phyloP scores from a whole-genome alignment of 2,797 vertebrate species.

The Catharus ustulatus region DNA sequence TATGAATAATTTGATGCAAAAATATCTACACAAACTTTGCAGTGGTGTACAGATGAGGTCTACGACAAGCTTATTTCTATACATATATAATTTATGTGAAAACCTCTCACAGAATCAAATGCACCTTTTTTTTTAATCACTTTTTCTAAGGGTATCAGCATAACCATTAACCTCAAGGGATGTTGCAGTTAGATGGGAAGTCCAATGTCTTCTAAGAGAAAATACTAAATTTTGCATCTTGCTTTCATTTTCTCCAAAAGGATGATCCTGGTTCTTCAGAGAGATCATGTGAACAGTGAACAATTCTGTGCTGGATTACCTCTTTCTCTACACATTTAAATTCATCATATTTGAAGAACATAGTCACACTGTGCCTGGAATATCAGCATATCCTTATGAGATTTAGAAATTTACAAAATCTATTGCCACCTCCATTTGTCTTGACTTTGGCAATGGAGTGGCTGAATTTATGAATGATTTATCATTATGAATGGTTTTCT shows the following conservation, averaged over 20 bases:
- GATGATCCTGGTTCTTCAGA: not conserved
- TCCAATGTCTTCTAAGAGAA: not conserved
- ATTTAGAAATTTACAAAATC: not conserved
- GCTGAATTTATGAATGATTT: not conserved
- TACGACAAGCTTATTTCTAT: not conserved
- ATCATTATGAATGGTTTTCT: not conserved
- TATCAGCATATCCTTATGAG: not conserved
- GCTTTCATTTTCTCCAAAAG: not conserved
- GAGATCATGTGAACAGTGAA: fast-evolving
- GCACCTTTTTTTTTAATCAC: not conserved
- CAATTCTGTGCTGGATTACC: not conserved
- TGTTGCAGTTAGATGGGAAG: not conserved
- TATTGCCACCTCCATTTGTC: fast-evolving
- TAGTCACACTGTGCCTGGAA: not conserved
- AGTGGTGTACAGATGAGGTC: not conserved
- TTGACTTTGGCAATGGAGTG: not conserved
- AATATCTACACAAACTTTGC: not conserved
- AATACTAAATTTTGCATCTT: not conserved
- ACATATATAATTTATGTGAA: not conserved
- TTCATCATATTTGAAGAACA: not conserved
- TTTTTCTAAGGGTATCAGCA: not conserved
- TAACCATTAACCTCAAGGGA: not conserved
- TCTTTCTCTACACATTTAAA: not conserved
- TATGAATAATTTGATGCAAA: not conserved
- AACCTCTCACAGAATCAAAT: not conserved